Conservation (phyloP, 1,140 invertebrate species). For the Colletes latitarsis region DNA sequence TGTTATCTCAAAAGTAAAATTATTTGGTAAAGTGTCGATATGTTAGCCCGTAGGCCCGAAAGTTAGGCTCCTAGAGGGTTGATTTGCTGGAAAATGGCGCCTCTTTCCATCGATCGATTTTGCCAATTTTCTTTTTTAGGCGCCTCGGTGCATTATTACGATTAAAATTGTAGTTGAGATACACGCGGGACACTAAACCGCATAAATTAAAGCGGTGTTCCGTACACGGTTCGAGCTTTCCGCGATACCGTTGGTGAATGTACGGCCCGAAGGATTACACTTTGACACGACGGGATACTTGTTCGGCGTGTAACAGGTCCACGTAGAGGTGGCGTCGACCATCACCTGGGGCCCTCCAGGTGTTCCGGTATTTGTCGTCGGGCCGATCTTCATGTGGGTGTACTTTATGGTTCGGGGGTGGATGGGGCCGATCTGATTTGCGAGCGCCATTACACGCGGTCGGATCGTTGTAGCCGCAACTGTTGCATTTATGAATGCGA, state of each 20-base stretch:
- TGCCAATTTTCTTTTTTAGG: no score
- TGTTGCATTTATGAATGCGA: conserved; percentile 78
- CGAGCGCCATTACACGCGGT: conserved; percentile 70
- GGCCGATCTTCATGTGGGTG: conserved; percentile 69
- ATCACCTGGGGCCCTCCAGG: conserved; percentile 50
- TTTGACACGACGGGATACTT: conserved; percentile 44
- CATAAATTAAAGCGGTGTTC: conserved; percentile 24
- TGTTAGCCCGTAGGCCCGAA: no score
- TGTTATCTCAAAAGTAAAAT: no score
- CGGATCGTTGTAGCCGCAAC: conserved; percentile 69
- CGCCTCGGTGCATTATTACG: no score
- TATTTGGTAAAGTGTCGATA: no score
- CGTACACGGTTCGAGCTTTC: conserved; percentile 22
- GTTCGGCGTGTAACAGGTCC: conserved; percentile 45
- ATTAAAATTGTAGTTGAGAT: neutral
- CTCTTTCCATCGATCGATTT: no score
- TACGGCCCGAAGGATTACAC: conserved; percentile 22
- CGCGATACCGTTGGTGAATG: conserved; percentile 2
- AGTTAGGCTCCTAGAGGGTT: no score
- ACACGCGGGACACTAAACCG: neutral
- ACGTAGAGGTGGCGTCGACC: conserved; percentile 36
- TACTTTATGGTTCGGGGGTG: conserved; percentile 68
- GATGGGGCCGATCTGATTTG: conserved; percentile 72
- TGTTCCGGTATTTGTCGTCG: conserved; percentile 59
- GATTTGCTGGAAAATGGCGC: no score